Base-by-base conservation (phyloP, 2,888 invertebrate genomes). In the Orthosia incerta region DNA sequence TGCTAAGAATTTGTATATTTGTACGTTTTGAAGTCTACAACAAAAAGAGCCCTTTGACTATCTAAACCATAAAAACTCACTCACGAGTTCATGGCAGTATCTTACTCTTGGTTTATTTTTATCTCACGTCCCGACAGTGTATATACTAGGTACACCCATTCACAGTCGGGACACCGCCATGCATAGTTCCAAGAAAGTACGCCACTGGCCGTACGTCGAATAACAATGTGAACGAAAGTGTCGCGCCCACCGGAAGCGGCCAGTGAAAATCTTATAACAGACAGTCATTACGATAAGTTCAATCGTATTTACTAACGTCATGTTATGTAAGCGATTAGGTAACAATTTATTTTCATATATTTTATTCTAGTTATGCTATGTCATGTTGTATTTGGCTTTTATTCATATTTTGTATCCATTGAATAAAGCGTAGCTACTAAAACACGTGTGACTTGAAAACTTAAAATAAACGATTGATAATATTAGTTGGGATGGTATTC, bases 161-260 rank as follows among this genome's bases (percentile, higher is more conserved):
- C 71, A 72, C 39, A 78, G 76, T 80, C 71, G 31, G 71, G 64
- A 61, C 74, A 71, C 65, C 61, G 71, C 71, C 71, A 51, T 59
- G 67, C 69, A 73, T 63, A 55, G 62, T 87, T 84, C 85, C 62
- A 86, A 81, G 91, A 90, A 90, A 88, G 88, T 85, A 77, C 74
- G 71, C 73, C 77, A 70, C 79, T 71, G 71, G 55, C 70, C 67
- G 71, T 56, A 70, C 64, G 67, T 84, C 83, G 93, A 93, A 93
- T 93, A 89, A 92, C 89, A 94, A 94, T 90, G 87, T 84, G 86
- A 91, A 90, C 83, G 93, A 94, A 94, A 94, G 94, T 91, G 87
- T 83, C 84, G 76, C 72, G 74, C 83, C 85, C 89, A 89, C 91
- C 91, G 92, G 92, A 93, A 93, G 88, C 78, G 74, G 45, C 61